Evolutionary conservation across 2,113 vertebrate species (phyloP), one percentile per base, ranked within the genome.

Genomic region (Aspiorhynchus laticeps): DNA sequence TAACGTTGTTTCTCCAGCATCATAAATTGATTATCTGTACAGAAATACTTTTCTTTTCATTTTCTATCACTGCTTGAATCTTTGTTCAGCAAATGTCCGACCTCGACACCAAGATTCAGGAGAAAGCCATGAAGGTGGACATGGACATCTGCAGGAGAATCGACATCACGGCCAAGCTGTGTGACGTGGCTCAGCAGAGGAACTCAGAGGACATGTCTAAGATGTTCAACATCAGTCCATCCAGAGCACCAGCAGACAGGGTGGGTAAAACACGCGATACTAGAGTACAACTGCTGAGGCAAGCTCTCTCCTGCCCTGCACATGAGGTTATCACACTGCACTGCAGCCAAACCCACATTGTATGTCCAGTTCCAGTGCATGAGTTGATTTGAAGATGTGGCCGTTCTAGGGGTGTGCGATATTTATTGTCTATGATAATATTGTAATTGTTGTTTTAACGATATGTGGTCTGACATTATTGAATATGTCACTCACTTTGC

Each of bases 111-210:
- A 96, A 98, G 96, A 99, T 99, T 91, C 98, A 99, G 94, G 98
- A 99, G 95, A 99, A 99, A 92, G 98, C 98, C 93, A 96, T 98
- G 94, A 96, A 95, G 90, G 98, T 99, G 92, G 98, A 99, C 96
- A 99, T 99, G 98, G 98, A 99, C 95, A 99, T 99, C 96, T 99
- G 98, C 92, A 95, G 98, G 63, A 95, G 98, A 59, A 99, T 99
- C 89, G 98, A 99, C 94, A 99, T 99, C 96, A 99, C 98, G 31
- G 98, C 98, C 90, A 99, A 98, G 94, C 96, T 99, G 94, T 99
- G 98, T 28, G 98, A 99, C 88, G 97, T 99, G 73, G 98, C 98
- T 19, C 98, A 99, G 95, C 98, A 99, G 94, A 96, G 98, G 93
- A 99, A 99, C 96, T 99, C 98, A 0, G 97, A 99, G 94, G 98